Evolutionary conservation across 2,888 invertebrate species (phyloP), one percentile per base, ranked within the genome.

Genomic region (Noctua pronuba): DNA sequence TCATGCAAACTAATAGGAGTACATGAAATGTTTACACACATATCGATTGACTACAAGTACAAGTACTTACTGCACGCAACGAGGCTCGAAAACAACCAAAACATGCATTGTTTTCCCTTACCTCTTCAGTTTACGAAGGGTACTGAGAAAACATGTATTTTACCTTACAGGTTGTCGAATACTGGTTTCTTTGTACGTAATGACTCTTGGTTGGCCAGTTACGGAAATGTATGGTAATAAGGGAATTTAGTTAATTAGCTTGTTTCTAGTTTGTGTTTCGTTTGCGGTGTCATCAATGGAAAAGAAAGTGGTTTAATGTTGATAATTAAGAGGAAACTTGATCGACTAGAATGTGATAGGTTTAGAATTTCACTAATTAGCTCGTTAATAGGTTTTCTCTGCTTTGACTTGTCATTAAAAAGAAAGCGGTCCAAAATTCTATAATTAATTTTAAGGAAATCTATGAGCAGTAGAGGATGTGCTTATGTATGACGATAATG

Each of bases 21-120:
- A 67, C 75, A 75, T 75, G 79, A 72, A 78, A 81, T 87, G 84
- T 87, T 86, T 75, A 76, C 79, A 79, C 38, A 68, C 24, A 46
- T 24, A 78, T 87, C 78, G 80, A 84, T 82, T 81, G 74, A 3
- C 60, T 58, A 7, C 7, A 38, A 58, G 76, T 58, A 7, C 7
- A 38, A 58, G 76, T 75, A 66, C 31, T 0, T 18, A 24, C 0
- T 52, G 84, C 87, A 87, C 88, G 87, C 86, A 67, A 86, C 83
- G 21, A 41, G 41, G 4, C 82, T 87, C 75, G 71, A 80, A 77
- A 80, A 77, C 49, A 62, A 44, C 70, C 70, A 49, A 79, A 81
- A 85, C 77, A 85, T 77, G 79, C 67, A 81, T 81, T 81, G 68
- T 78, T 73, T 74, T 75, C 41, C 46, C 1, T 73, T 24, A 55